Conservation (phyloP, 2,888 invertebrate species). For the Raillietiella orientalis region DNA sequence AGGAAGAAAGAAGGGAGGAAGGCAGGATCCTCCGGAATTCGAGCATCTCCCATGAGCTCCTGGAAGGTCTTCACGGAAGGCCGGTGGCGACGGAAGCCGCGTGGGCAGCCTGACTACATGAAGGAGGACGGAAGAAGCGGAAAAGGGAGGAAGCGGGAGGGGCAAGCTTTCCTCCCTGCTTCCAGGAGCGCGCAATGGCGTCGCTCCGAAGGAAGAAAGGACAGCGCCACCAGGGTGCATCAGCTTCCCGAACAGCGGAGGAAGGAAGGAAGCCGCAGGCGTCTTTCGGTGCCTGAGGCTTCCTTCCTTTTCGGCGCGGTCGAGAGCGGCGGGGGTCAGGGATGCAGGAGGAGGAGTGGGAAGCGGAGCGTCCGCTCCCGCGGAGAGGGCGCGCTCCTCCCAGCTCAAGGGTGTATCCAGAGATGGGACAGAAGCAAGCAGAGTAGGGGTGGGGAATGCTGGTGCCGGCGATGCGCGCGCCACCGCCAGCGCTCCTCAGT, state of each 20-base stretch:
- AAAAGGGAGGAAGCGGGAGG: background rate
- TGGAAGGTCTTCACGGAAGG: conserved; percentile 18
- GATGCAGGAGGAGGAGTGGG: conserved; percentile 1
- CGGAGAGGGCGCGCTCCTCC: conserved; percentile 1
- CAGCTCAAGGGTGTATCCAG: too few species aligned
- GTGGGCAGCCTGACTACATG: background rate
- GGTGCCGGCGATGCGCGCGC: background rate
- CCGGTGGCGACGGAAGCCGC: background rate
- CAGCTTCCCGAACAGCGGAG: background rate
- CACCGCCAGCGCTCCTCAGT: too few species aligned
- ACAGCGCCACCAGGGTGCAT: background rate
- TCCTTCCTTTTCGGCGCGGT: too few species aligned
- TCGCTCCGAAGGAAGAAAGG: background rate
- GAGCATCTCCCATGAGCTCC: conserved; percentile 39
- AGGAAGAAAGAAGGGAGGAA: too few species aligned
- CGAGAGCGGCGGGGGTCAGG: background rate
- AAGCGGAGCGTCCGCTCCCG: background rate
- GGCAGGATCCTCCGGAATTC: too few species aligned
- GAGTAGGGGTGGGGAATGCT: background rate
- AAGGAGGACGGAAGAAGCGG: conserved; percentile 1
- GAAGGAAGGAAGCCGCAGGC: conserved; percentile 1
- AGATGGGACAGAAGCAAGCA: background rate
- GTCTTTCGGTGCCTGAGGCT: too few species aligned
- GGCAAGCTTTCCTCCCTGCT: background rate
- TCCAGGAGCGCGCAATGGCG: background rate